These are phyloP conservation scores for Mayetiola destructor DNA, from an alignment of 2,888 invertebrate species.

Conservation along the genomic window DNA sequence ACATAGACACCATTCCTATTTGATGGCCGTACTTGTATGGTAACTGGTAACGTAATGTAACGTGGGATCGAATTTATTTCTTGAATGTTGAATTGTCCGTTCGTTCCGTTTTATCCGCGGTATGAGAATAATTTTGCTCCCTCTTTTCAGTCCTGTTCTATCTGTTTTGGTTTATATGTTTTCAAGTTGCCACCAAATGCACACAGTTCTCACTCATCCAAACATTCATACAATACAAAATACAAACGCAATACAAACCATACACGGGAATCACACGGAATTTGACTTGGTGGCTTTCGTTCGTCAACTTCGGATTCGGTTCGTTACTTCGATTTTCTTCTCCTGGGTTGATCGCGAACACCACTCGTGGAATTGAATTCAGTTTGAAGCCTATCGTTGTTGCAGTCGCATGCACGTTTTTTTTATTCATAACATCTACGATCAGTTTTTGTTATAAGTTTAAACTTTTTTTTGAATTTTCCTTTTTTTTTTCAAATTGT, in stretches of 20 bases:
- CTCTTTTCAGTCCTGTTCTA: slow-evolving; percentile 11
- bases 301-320: not conserved
- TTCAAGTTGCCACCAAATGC: slow-evolving; percentile 1
- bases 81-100: no score
- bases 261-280: slow-evolving; percentile 1
- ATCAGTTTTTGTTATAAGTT: no score
- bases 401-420: slow-evolving; percentile 6
- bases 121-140: slow-evolving; percentile 1
- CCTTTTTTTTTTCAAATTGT: not conserved
- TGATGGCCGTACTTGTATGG: not conserved
- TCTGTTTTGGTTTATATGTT: not conserved
- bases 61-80: not conserved
- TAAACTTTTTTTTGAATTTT: not conserved
- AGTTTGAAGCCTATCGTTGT: slow-evolving; percentile 7
- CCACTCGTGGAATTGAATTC: not conserved
- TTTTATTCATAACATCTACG: not conserved
- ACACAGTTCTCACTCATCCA: no score
- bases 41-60: not conserved
- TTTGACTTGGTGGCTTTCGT: not conserved
- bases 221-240: no score
- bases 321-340: no score
- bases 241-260: no score
- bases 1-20: not conserved
- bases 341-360: not conserved
- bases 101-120: no score